Evolutionary conservation across 2,113 vertebrate species (phyloP), one percentile per base, ranked within the genome.

Genomic region (Plectropomus leopardus): DNA sequence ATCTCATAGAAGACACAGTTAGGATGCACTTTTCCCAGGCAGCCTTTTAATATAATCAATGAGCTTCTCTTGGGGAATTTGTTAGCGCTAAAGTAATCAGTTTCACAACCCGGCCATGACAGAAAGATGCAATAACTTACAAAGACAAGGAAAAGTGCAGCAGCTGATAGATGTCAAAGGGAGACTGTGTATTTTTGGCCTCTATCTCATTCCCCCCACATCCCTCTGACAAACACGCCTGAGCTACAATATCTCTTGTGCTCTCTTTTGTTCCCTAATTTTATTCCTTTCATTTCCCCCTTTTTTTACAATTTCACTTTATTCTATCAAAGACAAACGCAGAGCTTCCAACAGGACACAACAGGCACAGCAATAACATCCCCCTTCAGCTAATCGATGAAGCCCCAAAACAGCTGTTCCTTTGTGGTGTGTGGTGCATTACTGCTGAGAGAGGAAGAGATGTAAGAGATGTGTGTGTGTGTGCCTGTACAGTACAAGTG

Each of bases 41-140:
- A 67, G 58, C 59, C 65, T 83, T 89, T 91, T 88, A 87, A 85
- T 75, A 76, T 69, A 74, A 86, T 82, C 69, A 89, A 72, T 81
- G 57, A 63, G 78, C 68, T 58, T 72, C 79, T 85, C 79, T 44
- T 4, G 59, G 34, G 65, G 32, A 75, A 78, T 72, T 75, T 50
- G 59, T 65, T 30, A 64, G 73, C 1, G 16, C 23, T 57, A 11
- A 15, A 48, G 48, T 86, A 82, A 88, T 85, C 72, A 72, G 83
- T 90, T 85, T 79, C 51, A 59, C 61, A 72, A 51, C 47, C 51
- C 70, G 24, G 55, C 61, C 64, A 71, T 40, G 75, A 78, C 47
- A 61, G 65, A 51, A 54, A 40, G 45, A 63, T 60, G 69, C n/a
- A 32, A n/a, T 47, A 72, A 72, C 74, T 83, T 54, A 82, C 3